phyloP scores from a whole-genome alignment of 1,140 invertebrate genomes.

The Philopotamus ludificatus region DNA sequence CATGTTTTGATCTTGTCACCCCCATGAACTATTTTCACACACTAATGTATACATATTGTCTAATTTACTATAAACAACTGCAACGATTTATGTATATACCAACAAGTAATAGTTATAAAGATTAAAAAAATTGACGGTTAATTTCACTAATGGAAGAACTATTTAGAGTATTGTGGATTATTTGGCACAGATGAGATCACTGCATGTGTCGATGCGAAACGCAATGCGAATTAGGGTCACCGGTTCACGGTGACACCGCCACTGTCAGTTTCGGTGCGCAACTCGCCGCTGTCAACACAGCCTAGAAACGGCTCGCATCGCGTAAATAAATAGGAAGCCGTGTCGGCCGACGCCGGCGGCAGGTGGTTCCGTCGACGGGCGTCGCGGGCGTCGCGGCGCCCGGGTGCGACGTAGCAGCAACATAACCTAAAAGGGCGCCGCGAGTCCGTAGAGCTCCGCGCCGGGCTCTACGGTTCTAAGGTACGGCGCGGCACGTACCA shows the following conservation, averaged over 20 bases:
- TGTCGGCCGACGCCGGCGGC: not conserved
- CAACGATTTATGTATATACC: not conserved
- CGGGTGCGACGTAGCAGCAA: constrained; percentile 6
- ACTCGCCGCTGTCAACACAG: not conserved
- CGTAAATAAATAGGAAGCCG: not conserved
- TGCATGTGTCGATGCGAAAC: no score
- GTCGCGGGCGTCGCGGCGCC: no score
- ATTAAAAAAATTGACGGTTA: not conserved
- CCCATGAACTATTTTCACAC: constrained; percentile 25
- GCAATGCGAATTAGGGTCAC: no score
- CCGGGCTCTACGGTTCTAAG: constrained; percentile 12
- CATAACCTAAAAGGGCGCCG: constrained; percentile 32
- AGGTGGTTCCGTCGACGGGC: not conserved
- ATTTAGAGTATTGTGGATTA: not conserved
- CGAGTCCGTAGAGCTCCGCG: constrained; percentile 23
- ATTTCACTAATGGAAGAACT: not conserved
- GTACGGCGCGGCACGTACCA: constrained; percentile 9
- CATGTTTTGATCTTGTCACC: constrained; percentile 37
- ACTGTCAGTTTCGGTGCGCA: not conserved
- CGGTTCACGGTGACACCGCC: not conserved
- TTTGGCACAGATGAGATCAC: not conserved
- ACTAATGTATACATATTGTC: constrained; percentile 4
- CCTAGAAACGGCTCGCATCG: not conserved
- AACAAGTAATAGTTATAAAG: not conserved
- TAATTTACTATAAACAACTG: not conserved